phyloP scores from a whole-genome alignment of 2,113 vertebrate genomes.

The Tringa solitaria region DNA sequence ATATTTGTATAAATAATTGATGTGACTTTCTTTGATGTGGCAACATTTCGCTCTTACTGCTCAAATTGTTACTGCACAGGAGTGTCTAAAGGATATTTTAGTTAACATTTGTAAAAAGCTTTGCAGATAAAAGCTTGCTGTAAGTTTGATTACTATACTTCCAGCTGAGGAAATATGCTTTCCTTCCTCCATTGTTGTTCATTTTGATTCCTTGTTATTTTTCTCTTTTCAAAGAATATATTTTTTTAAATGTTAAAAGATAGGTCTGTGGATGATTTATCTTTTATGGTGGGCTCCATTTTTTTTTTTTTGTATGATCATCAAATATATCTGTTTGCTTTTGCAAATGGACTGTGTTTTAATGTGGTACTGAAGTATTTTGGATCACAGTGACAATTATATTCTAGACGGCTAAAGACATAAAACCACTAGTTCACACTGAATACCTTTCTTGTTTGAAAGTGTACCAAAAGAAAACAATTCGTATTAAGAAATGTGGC shows the following conservation, averaged over 20 bases:
- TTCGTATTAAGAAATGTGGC: neutral
- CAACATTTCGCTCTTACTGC: neutral
- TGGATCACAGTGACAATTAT: neutral
- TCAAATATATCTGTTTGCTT: neutral
- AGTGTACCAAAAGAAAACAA: neutral
- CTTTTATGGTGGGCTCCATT: neutral
- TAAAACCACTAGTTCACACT: neutral
- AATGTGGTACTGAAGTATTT: neutral
- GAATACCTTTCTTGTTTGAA: neutral
- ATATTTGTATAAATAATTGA: conserved; percentile 33
- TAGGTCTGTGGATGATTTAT: neutral
- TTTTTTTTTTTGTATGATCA: neutral
- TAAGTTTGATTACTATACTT: neutral
- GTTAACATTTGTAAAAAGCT: neutral
- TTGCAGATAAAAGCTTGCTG: neutral
- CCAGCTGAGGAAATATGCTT: neutral
- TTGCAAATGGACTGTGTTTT: neutral
- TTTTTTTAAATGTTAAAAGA: neutral
- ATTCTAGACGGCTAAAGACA: neutral
- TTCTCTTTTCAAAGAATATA: neutral
- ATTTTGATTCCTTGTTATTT: neutral
- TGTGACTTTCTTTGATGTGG: neutral
- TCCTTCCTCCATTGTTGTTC: neutral
- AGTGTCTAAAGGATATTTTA: neutral
- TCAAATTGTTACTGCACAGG: neutral